A percentile compares a stretch with the other conserved stretches of the same genome.
These are phyloP conservation scores for Pterocles burchelli DNA, from an alignment of 2,113 vertebrate species.

Conservation along the genomic window DNA sequence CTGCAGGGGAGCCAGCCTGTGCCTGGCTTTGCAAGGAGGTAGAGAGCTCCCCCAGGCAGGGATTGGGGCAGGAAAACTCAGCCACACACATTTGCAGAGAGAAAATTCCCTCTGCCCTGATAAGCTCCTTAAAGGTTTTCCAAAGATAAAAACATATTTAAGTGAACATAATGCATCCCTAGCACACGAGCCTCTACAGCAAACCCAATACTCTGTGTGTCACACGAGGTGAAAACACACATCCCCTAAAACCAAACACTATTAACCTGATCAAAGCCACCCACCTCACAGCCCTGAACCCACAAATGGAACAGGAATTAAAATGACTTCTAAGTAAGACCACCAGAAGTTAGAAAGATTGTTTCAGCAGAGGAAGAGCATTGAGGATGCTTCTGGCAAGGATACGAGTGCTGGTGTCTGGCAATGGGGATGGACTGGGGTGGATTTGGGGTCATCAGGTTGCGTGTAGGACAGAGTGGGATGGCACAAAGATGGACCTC, in stretches of 20 bases:
- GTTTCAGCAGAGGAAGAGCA: background rate
- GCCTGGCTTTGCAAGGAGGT: background rate
- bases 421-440: background rate
- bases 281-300: background rate
- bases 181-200: background rate
- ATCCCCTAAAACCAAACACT: background rate
- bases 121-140: background rate
- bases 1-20: accelerated
- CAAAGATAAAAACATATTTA: background rate
- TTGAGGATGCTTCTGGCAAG: background rate
- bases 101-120: background rate
- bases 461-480: background rate
- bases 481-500: background rate
- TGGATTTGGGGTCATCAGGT: background rate
- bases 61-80: background rate
- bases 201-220: background rate
- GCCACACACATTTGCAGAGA: background rate
- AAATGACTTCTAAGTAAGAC: background rate
- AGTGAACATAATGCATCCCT: background rate
- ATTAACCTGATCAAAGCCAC: background rate
- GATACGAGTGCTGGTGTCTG: background rate
- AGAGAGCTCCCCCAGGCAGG: too few relatives aligned
- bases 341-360: background rate
- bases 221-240: background rate
- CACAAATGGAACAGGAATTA: background rate